Evolutionary conservation across 2,888 invertebrate genomes (phyloP).

Genomic region (Seira musarum): DNA sequence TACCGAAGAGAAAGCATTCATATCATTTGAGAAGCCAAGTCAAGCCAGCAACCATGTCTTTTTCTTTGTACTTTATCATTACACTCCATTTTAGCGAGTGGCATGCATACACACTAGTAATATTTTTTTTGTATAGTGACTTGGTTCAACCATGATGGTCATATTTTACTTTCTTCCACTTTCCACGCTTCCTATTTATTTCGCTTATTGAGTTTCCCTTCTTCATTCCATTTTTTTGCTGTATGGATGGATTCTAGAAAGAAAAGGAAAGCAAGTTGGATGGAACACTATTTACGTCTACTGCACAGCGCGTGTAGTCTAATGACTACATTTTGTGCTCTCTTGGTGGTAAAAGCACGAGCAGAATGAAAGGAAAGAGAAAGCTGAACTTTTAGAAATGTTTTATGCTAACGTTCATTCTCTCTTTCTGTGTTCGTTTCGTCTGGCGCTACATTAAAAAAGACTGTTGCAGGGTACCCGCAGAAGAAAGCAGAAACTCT

Average conservation of each 20-base stretch:
- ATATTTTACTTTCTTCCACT: constrained; percentile 25
- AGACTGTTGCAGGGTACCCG: constrained; percentile 12
- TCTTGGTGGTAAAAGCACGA: not conserved
- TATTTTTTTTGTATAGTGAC: too few relatives aligned
- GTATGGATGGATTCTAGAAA: not conserved
- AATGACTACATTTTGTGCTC: constrained; percentile 10
- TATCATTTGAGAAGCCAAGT: not conserved
- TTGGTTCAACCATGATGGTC: not conserved
- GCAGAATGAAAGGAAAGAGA: not conserved
- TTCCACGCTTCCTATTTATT: not conserved
- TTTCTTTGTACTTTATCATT: not conserved
- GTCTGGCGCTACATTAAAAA: not conserved
- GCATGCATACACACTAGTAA: too few relatives aligned
- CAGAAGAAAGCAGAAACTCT: not conserved
- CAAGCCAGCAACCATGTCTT: constrained; percentile 16
- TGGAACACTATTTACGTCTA: not conserved
- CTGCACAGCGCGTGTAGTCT: not conserved
- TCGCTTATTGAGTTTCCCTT: not conserved
- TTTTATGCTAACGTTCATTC: not conserved
- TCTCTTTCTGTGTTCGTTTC: not conserved
- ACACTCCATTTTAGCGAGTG: not conserved
- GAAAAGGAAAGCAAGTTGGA: constrained; percentile 21
- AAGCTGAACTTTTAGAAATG: not conserved
- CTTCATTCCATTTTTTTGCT: constrained; percentile 4
- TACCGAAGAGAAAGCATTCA: not conserved